A percentile compares a stretch with the other conserved stretches of the same genome.
phyloP scores from a whole-genome alignment of 2,888 invertebrate genomes.

The Pandemis heparana region DNA sequence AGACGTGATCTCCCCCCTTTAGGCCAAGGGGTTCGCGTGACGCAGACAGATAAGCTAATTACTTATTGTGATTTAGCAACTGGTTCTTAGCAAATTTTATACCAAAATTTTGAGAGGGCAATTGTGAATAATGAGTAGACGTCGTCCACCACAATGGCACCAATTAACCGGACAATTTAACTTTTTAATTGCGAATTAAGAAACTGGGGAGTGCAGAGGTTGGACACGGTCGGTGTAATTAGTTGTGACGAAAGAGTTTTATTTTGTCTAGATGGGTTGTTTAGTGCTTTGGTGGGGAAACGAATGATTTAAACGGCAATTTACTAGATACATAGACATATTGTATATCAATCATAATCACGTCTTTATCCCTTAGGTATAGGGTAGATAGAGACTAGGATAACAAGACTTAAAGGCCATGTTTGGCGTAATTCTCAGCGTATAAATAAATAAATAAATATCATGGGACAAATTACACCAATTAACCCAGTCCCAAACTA shows the following conservation, averaged over 20 bases:
- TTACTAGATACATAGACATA: not conserved
- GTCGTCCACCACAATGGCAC: constrained; percentile 77
- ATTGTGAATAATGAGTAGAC: constrained; percentile 76
- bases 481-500: too few relatives aligned
- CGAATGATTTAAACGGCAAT: not conserved
- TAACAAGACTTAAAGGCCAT: too few relatives aligned
- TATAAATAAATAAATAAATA: too few relatives aligned
- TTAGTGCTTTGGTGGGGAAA: not conserved
- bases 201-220: constrained; percentile 75
- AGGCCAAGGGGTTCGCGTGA: constrained; percentile 63
- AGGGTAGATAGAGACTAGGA: too few relatives aligned
- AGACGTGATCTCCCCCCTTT: constrained; percentile 62
- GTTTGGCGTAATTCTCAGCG: too few relatives aligned
- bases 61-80: constrained; percentile 78
- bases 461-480: too few relatives aligned
- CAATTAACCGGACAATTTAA: constrained; percentile 83
- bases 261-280: not conserved
- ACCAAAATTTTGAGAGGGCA: constrained; percentile 68
- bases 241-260: constrained; percentile 56
- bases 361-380: too few relatives aligned
- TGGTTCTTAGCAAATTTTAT: constrained; percentile 71
- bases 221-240: constrained; percentile 67
- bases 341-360: too few relatives aligned
- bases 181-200: constrained; percentile 82
- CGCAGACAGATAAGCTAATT: constrained; percentile 81